Percentiles rank a stretch among this genome's conserved stretches.
These are phyloP conservation scores for Empis stercorea DNA, from an alignment of 2,888 invertebrate genomes.

Conservation along the genomic window DNA sequence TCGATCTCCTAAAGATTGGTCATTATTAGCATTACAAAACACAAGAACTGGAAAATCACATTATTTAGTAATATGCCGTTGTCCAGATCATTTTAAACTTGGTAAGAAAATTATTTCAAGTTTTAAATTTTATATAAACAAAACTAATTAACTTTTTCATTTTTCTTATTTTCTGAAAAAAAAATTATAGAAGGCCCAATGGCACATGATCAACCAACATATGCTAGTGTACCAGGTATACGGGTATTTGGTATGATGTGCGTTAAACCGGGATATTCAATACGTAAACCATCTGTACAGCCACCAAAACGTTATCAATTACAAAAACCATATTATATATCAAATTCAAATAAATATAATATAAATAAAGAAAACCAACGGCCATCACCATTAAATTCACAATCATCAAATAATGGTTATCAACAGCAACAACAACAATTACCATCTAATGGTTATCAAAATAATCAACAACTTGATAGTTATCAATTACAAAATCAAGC, in stretches of 20 bases:
- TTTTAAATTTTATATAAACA: neutral
- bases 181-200: constrained; percentile 69
- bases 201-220: constrained; percentile 87
- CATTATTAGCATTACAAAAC: constrained; percentile 78
- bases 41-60: constrained; percentile 87
- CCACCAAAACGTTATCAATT: constrained; percentile 34
- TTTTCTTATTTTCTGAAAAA: neutral
- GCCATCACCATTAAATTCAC: constrained; percentile 16
- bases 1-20: constrained; percentile 81
- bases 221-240: constrained; percentile 86
- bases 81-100: constrained; percentile 70
- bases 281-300: constrained; percentile 31
- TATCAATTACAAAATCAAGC: constrained; percentile 24
- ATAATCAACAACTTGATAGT: constrained; percentile 20
- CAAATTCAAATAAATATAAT: constrained; percentile 4
- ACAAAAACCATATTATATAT: constrained; percentile 30
- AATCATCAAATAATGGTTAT: constrained; percentile 17
- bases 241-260: constrained; percentile 93
- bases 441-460: constrained; percentile 17
- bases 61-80: constrained; percentile 83
- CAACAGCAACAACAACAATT: constrained; percentile 21
- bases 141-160: neutral
- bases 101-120: constrained; percentile 46
- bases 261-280: constrained; percentile 44
- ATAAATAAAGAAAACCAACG: constrained; percentile 5